Base-by-base conservation (phyloP, 2,797 vertebrate species). In the Anguilla marmorata region DNA sequence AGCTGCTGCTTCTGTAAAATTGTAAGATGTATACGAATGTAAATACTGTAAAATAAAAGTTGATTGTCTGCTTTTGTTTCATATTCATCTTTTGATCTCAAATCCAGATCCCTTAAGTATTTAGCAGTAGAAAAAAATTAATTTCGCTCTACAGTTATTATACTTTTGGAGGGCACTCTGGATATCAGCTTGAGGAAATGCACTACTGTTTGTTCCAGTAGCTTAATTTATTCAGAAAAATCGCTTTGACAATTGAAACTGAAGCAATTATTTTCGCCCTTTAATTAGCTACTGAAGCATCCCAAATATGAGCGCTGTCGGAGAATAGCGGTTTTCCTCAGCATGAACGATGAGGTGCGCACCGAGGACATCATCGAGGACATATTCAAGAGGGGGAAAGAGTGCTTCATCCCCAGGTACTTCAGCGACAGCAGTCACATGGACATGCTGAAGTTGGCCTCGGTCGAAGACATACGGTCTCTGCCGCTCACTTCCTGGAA, bases 391-490 rank as follows among this genome's bases (percentile, higher is more conserved):
- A 89, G 86, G 83, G 97, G 97, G 0, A 99, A 98, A 91, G 93
- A 93, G 89, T 98, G 98, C 93, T 99, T 99, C 91, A 97, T 99
- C 89, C 98, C 98, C 16, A 96, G 93, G 88, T 99, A 99, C 90
- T 94, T 92, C 79, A 90, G 92, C 84, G 79, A 90, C 89, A 96
- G 96, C 93, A 96, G 60, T 88, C 97, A 97, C 87, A 99, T 99
- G 98, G 98, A 99, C 92, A 99, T 99, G 98, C 89, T 99, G 88
- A 95, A 92, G 87, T 91, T 99, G 7, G 85, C 74, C 6, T 96
- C 96, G 21, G 86, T 94, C 41, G 94, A 97, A 88, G 98, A 99
- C 90, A 95, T 98, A 82, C 92, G 95, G 30, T 93, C 89, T 0
- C 96, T 99, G 90, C 95, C 97, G 16, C 90, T 96, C 89, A 99